Conservation (phyloP, 2,113 vertebrate species). For the Apaloderma vittatum region DNA sequence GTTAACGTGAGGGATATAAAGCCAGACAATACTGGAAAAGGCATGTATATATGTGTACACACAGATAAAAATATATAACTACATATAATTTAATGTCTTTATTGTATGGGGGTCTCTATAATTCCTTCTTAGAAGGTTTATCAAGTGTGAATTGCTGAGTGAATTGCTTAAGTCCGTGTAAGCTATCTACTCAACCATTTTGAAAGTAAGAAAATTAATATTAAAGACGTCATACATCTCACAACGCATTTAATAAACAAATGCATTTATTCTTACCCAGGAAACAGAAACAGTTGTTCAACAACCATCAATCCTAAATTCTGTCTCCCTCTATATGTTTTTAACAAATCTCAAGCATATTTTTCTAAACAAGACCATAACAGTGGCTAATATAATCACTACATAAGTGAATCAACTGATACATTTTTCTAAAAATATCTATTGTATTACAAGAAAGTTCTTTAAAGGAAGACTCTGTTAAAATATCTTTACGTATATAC, state of each 20-base stretch:
- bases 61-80: rapidly evolving
- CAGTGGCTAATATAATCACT: neutral
- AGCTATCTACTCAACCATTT: neutral
- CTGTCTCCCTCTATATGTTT: neutral
- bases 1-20: neutral
- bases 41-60: rapidly evolving
- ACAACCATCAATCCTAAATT: neutral
- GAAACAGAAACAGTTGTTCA: neutral
- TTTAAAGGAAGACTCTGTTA: neutral
- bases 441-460: neutral
- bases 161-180: neutral
- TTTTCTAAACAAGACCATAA: neutral
- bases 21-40: neutral
- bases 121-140: neutral
- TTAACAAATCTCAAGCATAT: neutral
- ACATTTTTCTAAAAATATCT: neutral
- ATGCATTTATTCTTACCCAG: neutral
- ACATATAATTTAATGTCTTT: neutral
- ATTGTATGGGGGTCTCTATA: neutral
- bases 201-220: neutral
- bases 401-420: neutral
- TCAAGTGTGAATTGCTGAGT: too few species aligned
- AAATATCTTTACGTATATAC: neutral
- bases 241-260: neutral
- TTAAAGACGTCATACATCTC: neutral